Percentiles rank a stretch among this genome's conserved stretches.
phyloP scores from a whole-genome alignment of 1,140 invertebrate genomes.

The Campoletis sonorensis region DNA sequence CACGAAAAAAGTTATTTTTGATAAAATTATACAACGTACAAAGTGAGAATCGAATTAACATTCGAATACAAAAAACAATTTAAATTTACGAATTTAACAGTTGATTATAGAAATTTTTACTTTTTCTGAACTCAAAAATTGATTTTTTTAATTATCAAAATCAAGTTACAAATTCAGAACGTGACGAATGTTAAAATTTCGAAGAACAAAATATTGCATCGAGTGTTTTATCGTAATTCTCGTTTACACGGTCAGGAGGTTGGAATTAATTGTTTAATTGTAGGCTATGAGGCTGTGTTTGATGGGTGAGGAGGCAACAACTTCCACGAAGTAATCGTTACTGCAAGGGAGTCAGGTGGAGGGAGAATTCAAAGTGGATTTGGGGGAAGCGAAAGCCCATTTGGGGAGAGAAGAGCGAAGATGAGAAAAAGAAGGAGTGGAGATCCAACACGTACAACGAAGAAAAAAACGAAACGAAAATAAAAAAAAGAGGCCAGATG shows the following conservation, averaged over 20 bases:
- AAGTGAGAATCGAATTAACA: no score
- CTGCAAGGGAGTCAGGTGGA: constrained; percentile 4
- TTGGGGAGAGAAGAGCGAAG: neutral
- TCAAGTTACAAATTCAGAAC: no score
- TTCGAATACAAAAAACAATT: no score
- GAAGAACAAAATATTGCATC: neutral
- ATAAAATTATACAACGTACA: no score
- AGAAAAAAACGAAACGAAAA: neutral
- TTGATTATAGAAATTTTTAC: no score
- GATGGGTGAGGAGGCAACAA: neutral
- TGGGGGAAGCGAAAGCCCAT: constrained; percentile 2
- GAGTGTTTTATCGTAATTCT: neutral
- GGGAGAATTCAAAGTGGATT: constrained; percentile 18
- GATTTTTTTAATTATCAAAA: no score
- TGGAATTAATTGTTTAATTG: constrained; percentile 35
- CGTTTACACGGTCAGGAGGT: neutral
- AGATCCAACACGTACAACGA: no score
- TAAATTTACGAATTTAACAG: no score
- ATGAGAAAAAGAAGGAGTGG: neutral
- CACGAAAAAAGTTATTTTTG: neutral
- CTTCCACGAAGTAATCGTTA: constrained; percentile 38
- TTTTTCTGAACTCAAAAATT: no score
- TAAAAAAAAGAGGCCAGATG: neutral
- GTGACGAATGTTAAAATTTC: neutral
- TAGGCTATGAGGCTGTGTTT: neutral